phyloP scores from a whole-genome alignment of 2,797 vertebrate species.

The Artibeus lituratus region DNA sequence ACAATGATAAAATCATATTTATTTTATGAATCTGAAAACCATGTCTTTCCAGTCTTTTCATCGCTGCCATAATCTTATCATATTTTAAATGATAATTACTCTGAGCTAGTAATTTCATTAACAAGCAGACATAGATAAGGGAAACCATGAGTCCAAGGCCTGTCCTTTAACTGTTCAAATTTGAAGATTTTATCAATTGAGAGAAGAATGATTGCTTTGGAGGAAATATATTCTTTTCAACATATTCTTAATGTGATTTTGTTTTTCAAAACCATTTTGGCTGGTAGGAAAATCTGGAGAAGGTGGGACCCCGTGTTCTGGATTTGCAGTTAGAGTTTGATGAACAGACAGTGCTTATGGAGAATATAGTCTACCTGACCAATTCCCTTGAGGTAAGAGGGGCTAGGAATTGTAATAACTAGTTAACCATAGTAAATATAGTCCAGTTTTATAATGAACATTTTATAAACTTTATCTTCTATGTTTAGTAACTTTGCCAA shows the following conservation, averaged over 20 bases:
- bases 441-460: background rate
- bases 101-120: constrained; percentile 60
- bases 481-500: constrained; percentile 26
- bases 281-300: constrained; percentile 93
- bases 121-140: constrained; percentile 31
- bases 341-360: constrained; percentile 92
- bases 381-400: constrained; percentile 93
- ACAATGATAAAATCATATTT: constrained; percentile 32
- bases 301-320: constrained; percentile 91
- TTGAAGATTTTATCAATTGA: constrained; percentile 55
- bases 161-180: constrained; percentile 47
- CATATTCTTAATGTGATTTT: constrained; percentile 28
- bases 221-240: constrained; percentile 42
- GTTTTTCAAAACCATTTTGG: constrained; percentile 35
- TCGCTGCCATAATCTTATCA: constrained; percentile 12
- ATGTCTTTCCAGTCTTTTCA: constrained; percentile 31
- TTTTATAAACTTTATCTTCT: constrained; percentile 35
- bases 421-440: background rate
- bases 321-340: constrained; percentile 97
- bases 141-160: background rate
- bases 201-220: constrained; percentile 44
- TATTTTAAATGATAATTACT: constrained; percentile 50
- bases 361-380: constrained; percentile 96
- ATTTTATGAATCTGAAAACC: constrained; percentile 46
- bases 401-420: background rate